Evolutionary conservation across 2,888 invertebrate species (phyloP).

Genomic region (Sinotaia quadrata): DNA sequence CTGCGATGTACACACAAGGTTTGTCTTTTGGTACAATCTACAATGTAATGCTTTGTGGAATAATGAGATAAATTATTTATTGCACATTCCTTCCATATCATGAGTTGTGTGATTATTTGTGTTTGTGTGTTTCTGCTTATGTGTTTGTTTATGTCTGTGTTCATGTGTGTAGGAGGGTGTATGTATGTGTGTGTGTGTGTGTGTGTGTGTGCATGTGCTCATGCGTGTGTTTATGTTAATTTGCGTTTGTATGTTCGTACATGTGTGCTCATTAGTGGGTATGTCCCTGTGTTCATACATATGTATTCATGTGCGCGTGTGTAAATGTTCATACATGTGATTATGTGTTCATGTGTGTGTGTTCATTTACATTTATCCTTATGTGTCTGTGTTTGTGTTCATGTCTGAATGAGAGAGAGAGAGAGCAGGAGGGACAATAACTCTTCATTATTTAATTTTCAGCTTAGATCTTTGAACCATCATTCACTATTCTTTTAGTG

Average conservation of each 20-base stretch:
- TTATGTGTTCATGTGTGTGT: constrained; percentile 6
- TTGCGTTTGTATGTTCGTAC: background rate
- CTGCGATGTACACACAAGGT: no score
- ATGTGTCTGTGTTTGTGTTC: background rate
- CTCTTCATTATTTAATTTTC: no score
- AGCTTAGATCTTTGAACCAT: no score
- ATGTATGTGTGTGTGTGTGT: background rate
- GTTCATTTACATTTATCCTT: background rate
- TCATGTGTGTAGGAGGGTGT: background rate
- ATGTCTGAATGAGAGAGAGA: background rate
- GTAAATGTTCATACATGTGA: background rate
- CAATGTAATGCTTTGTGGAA: no score
- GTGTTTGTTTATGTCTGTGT: background rate
- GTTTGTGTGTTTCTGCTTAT: background rate
- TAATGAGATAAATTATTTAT: no score
- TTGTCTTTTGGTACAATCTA: no score
- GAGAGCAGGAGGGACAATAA: no score
- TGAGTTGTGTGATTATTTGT: background rate
- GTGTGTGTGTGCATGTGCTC: background rate
- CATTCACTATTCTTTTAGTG: no score
- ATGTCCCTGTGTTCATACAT: background rate
- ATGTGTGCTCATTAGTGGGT: background rate
- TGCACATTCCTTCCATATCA: no score
- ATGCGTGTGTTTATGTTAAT: background rate
- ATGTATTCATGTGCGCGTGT: background rate